A percentile compares a stretch with the other conserved stretches of the same genome.
Conservation (phyloP, 2,888 invertebrate species). For the Altica lythri region DNA sequence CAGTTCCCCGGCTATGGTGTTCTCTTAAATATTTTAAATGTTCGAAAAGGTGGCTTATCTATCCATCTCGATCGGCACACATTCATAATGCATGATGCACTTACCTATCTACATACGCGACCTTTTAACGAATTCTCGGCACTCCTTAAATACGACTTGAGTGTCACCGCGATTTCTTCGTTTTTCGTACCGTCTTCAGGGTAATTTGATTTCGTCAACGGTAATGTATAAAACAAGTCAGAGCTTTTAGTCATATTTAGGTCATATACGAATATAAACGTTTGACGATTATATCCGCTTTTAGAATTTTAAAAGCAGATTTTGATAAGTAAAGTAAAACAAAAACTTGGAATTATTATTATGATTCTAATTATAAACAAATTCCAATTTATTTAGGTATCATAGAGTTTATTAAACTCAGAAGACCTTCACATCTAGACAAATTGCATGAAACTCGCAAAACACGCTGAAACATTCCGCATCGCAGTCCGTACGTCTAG, state of each 20-base stretch:
- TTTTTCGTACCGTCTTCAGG: constrained; percentile 20
- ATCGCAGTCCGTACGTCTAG: background rate
- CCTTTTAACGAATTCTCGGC: constrained; percentile 34
- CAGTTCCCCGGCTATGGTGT: no score
- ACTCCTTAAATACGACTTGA: no score
- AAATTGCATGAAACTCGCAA: constrained; percentile 1
- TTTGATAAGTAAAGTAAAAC: no score
- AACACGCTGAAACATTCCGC: background rate
- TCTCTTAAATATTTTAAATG: constrained; percentile 5
- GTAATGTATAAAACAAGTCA: constrained; percentile 33
- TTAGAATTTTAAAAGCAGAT: no score
- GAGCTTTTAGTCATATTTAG: no score
- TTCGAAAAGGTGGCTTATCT: constrained; percentile 2
- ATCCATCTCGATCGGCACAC: constrained; percentile 26
- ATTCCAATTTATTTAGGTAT: no score
- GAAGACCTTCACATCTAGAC: constrained; percentile 4
- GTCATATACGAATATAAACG: no score
- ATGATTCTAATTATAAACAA: no score
- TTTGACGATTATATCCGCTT: no score
- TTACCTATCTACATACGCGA: constrained; percentile 32
- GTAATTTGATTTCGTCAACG: constrained; percentile 34
- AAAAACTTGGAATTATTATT: no score
- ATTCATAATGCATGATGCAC: constrained; percentile 49
- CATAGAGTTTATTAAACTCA: constrained; percentile 1
- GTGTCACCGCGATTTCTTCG: constrained; percentile 26